Evolutionary conservation across 2,113 vertebrate species (phyloP).

Genomic region (Mobula birostris): DNA sequence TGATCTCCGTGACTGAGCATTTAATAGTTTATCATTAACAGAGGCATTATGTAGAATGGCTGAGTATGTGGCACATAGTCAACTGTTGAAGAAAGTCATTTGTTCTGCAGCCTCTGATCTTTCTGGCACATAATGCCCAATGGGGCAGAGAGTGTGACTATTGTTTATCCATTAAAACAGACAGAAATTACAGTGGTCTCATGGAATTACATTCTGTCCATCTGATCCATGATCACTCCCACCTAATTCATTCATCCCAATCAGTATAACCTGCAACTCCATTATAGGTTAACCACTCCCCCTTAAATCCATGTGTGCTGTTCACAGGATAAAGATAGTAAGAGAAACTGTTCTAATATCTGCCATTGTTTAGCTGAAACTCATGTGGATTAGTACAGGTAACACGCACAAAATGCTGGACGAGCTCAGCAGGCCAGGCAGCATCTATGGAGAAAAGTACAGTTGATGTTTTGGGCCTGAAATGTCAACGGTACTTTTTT

Average conservation of each 20-base stretch:
- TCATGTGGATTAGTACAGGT: neutral
- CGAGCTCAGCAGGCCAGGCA: too few species aligned
- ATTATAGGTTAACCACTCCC: neutral
- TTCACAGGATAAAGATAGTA: neutral
- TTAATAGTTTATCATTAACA: conserved; percentile 30
- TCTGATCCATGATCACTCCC: neutral
- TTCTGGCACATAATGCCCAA: neutral
- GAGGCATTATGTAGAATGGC: neutral
- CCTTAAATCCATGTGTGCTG: neutral
- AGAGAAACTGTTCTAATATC: neutral
- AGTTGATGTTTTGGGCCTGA: too few species aligned
- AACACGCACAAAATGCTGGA: too few species aligned
- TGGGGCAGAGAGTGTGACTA: neutral
- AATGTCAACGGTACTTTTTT: too few species aligned
- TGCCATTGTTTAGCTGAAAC: neutral
- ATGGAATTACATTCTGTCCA: neutral
- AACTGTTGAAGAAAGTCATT: neutral
- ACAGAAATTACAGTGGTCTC: neutral
- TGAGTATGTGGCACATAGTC: neutral
- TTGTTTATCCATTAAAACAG: neutral
- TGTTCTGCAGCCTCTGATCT: neutral
- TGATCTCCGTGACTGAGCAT: neutral
- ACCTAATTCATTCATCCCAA: neutral
- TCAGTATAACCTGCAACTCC: neutral
- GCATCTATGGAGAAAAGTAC: too few species aligned